phyloP scores from a whole-genome alignment of 2,113 vertebrate genomes.

The Scopus umbretta region DNA sequence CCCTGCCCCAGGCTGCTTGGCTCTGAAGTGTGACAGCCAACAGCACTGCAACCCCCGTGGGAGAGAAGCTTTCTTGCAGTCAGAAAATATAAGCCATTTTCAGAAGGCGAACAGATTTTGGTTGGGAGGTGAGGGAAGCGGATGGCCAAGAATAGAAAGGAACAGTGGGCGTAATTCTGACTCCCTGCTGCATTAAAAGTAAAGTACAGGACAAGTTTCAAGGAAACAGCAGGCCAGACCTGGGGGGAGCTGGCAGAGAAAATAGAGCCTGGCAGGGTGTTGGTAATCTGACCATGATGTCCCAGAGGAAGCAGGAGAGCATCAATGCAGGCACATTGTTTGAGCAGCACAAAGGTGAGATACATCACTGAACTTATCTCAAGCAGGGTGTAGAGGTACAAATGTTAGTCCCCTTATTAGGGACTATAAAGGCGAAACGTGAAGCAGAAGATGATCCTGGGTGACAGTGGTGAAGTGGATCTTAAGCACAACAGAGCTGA shows the following conservation, averaged over 20 bases:
- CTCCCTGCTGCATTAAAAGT: constrained; percentile 51
- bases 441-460: neutral
- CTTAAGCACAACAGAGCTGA: neutral
- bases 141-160: constrained; percentile 62
- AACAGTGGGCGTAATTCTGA: constrained; percentile 55
- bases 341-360: neutral
- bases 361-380: fast-evolving
- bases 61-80: constrained; percentile 23
- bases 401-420: no score
- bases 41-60: neutral
- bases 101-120: constrained; percentile 63
- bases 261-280: neutral
- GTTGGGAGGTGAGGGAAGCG: constrained; percentile 65
- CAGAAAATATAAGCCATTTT: constrained; percentile 50
- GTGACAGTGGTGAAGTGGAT: neutral
- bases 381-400: neutral
- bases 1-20: neutral
- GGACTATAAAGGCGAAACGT: neutral
- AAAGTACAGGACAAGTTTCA: constrained; percentile 43
- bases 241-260: neutral
- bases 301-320: neutral
- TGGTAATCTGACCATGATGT: neutral
- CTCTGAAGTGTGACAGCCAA: neutral
- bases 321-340: neutral
- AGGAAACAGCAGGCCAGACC: neutral